Base-by-base conservation (phyloP, 2,113 vertebrate genomes). In the Sinosuthora webbiana region DNA sequence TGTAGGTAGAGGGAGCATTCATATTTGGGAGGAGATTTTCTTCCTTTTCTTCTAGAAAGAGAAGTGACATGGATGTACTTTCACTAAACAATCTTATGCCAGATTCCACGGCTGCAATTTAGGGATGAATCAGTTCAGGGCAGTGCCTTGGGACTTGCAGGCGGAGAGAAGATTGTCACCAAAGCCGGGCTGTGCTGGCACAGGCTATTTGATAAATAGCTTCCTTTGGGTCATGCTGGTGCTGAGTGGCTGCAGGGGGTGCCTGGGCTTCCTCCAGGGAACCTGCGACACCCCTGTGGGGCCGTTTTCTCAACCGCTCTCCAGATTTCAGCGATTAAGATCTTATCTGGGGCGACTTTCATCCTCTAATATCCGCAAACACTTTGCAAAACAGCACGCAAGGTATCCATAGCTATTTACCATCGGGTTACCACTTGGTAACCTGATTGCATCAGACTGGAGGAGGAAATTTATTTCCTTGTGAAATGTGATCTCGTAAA, bases 381-480 rank as follows among this genome's bases (percentile, higher is more conserved):
- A 73, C 69, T 94, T 87, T 83, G 80, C 77, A 87, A 81, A 95
- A 41, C 90, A 93, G 79, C 83, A 35, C 13, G 27, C 0, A 21
- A 80, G 68, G 44, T 71, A 90, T 63, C 67, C 80, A 5, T 78
- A 71, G 76, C 86, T 95, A 56, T 95, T 95, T 92, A 92, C 75
- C 75, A 50, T 63, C 45, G 8, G 75, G 35, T 63, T 77, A 52
- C 88, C 86, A 79, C 95, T 92, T 30, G 14, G 76, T 53, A 64
- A 93, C 87, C 86, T 79, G 92, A 95, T 91, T 96, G 90, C 90
- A 94, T 93, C 92, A 94, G 90, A 64, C 80, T 8, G 5, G 88
- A 94, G 76, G 52, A 95, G 93, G 82, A 95, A 95, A 95, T 93
- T 88, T 92, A 81, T 94, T 96, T 96, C 95, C 92, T 94, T 5